Evolutionary conservation across 2,797 vertebrate species (phyloP), one percentile per base, ranked within the genome.

Genomic region (Gallinago stenura): DNA sequence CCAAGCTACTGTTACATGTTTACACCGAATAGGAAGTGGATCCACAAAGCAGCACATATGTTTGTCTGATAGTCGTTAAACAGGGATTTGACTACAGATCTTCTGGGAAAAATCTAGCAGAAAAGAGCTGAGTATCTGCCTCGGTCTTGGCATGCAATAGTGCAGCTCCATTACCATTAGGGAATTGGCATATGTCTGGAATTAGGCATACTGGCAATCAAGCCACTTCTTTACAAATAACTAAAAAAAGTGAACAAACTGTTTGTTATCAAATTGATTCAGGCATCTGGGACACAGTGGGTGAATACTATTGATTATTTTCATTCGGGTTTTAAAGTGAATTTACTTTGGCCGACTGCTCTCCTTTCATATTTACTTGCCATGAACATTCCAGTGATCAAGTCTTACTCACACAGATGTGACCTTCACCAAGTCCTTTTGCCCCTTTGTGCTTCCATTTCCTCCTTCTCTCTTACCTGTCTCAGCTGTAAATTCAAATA

Each of bases 241-340:
- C 71, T 75, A 68, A 93, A 93, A 91, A 91, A 92, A 91, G 33
- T 61, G 93, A 94, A 81, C 68, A 94, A 94, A 95, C 61, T 90
- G 75, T 92, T 97, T 86, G 87, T 94, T 95, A 95, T 96, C 94
- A 95, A 95, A 97, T 95, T 95, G 92, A 95, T 95, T 94, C 92
- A 92, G 95, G 90, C 94, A 96, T 95, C 81, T 95, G 95, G 61
- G 95, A 89, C 69, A 72, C 71, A 65, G 88, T 71, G 79, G 79
- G 61, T 90, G 93, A 95, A 93, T 78, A 69, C 61, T 89, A 95
- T 92, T 89, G 94, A 95, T 96, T 95, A 93, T 91, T 92, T 94
- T 95, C 87, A 85, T 92, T 94, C 83, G 87, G 86, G 87, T 95
- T 96, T 95, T 94, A 92, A 94, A 96, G 82, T 61, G 86, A 96